These are phyloP conservation scores for Archaeoteleia sp. DNA, from an alignment of 2,888 invertebrate species.

Conservation along the genomic window DNA sequence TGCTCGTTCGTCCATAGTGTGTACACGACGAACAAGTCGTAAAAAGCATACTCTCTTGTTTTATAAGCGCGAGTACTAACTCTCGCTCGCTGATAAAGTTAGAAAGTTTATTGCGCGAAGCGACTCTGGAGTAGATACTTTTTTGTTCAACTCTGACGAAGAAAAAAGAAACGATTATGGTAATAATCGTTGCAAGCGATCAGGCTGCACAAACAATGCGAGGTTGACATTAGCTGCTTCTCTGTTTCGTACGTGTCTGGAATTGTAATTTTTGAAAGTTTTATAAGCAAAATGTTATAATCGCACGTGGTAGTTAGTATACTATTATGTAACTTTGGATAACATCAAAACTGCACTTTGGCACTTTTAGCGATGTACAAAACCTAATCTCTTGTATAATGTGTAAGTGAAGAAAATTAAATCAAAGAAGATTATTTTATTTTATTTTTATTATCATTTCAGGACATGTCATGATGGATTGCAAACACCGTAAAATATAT, in stretches of 20 bases:
- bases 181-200: constrained; percentile 39
- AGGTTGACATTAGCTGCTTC: constrained; percentile 13
- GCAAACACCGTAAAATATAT: too few species aligned
- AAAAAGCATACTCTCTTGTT: neutral
- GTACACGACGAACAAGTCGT: neutral
- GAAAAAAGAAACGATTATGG: constrained; percentile 27
- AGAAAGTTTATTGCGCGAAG: neutral
- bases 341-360: too few species aligned
- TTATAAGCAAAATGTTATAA: constrained; percentile 13
- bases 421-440: too few species aligned
- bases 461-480: too few species aligned
- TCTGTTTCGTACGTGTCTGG: constrained; percentile 13
- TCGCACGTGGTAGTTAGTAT: neutral
- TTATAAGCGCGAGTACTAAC: constrained; percentile 1
- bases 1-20: too few species aligned
- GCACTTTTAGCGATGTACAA: too few species aligned
- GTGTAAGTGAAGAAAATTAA: too few species aligned
- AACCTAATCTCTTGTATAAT: too few species aligned
- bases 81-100: constrained; percentile 2
- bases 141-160: neutral
- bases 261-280: constrained; percentile 21
- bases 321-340: too few species aligned
- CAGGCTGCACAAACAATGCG: constrained; percentile 31
- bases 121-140: neutral
- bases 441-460: too few species aligned